Evolutionary conservation across 2,113 vertebrate species (phyloP).

Genomic region (Hippoglossus stenolepis): DNA sequence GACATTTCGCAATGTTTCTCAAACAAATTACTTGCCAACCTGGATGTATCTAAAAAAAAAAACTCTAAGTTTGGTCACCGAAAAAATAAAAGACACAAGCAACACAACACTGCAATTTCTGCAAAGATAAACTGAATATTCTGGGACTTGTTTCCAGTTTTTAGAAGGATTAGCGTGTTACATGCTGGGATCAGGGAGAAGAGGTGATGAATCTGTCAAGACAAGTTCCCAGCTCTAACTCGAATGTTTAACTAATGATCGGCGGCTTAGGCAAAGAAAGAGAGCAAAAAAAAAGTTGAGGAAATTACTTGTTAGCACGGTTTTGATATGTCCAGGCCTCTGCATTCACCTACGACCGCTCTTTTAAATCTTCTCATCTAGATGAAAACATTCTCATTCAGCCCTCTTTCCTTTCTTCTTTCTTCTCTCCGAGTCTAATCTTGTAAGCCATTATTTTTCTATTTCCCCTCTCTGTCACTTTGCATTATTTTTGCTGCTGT

Average conservation of each 20-base stretch:
- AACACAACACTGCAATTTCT: neutral
- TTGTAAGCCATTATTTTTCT: constrained; percentile 93
- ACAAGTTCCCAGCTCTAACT: constrained; percentile 69
- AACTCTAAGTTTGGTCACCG: constrained; percentile 23
- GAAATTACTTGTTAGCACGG: constrained; percentile 82
- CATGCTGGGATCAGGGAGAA: constrained; percentile 68
- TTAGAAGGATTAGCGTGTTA: constrained; percentile 61
- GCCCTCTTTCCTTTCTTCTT: constrained; percentile 79
- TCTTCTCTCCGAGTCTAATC: constrained; percentile 81
- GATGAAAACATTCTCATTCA: constrained; percentile 90
- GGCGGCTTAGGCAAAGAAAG: constrained; percentile 69
- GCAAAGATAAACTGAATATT: constrained; percentile 34
- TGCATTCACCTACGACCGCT: constrained; percentile 75
- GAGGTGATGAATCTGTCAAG: constrained; percentile 81
- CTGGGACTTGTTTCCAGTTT: constrained; percentile 49
- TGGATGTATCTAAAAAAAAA: constrained; percentile 57
- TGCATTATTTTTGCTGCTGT: constrained; percentile 95
- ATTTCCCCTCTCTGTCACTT: constrained; percentile 95
- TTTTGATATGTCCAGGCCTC: constrained; percentile 73
- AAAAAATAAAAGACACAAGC: constrained; percentile 15
- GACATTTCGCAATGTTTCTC: constrained; percentile 69
- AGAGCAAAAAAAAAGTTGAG: constrained; percentile 66
- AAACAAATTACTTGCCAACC: constrained; percentile 67
- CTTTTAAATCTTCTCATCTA: constrained; percentile 83
- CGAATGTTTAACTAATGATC: constrained; percentile 82